Base-by-base conservation (phyloP, 2,113 vertebrate species). In the Condylura cristata region DNA sequence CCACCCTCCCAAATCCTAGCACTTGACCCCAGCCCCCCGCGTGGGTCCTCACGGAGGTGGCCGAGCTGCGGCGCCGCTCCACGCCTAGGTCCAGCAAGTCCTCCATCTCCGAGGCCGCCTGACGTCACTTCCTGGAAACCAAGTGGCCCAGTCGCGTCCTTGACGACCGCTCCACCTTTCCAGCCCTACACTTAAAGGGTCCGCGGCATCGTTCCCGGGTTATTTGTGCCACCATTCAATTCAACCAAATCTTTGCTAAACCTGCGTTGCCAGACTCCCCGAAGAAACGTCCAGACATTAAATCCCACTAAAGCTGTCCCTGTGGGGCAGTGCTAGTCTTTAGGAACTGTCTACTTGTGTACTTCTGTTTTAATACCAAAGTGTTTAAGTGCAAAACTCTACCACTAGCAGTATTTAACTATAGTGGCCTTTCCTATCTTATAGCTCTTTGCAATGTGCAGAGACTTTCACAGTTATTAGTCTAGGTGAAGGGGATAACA, bases 51-150 rank as follows among this genome's bases (percentile, higher is more conserved):
- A 97, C 96, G 68, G 90, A 86, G 91, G 51, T 78, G 39, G 83
- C 98, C 53, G 97, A 96, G 97, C 98, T 98, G 3, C 91, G 86
- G 41, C 93, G 88, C 76, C 88, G 96, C 32, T 96, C 94, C 10
- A 99, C 98, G 76, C 96, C 97, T 39, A 98, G 71, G 26, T 98
- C 98, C 85, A 98, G 78, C 89, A 96, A 94, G 2, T 99, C 98
- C 41, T 99, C 99, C 99, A 99, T 99, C 20, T 3, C 82, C 34
- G 32, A 66, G 30, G 63, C 80, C 32, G 30, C 28, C 56, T 81
- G 79, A 75, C 71, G 96, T 96, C 90, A 85, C 97, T 98, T 98
- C 98, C 98, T 97, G 98, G 96, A 96, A 65, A 94, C 97, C 61
- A 2, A 44, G 84, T 22, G 0, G 20, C 91, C 51, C 34, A 20